Evolutionary conservation across 2,113 vertebrate species (phyloP), one percentile per base, ranked within the genome.

Genomic region (Triplophysa siluroides): DNA sequence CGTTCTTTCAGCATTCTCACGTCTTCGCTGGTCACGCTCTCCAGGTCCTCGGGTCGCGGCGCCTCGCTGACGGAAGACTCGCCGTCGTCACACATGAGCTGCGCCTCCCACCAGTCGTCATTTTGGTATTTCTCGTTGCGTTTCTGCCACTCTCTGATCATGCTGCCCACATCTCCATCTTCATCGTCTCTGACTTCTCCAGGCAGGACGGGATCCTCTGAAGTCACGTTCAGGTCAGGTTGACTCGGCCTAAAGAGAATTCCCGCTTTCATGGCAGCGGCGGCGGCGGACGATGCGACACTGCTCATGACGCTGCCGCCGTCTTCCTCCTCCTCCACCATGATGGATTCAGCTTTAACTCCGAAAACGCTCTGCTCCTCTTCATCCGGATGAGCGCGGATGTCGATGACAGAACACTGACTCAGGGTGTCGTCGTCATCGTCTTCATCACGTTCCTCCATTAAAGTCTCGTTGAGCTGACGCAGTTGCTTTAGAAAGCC

Each of bases 401-500:
- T 84, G 1, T 84, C 86, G 8, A 92, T 87, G 24, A 93, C 92
- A 1, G 95, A 96, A 77, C 93, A 93, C 85, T 95, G 95, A 26
- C 90, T 94, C 8, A 92, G 92, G 4, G 90, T 93, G 0, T 93
- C 88, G 1, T 91, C 93, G 1, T 91, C 93, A 2, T 90, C 85
- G 0, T 89, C 85, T 0, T 78, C 52, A 5, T 95, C 94, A 0
- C 96, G 89, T 76, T 99, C 96, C 80, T 97, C 96, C 92, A 97
- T 80, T 70, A 99, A 85, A 8, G 86, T 92, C 86, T 99, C 97
- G 0, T 98, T 99, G 79, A 99, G 90, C 50, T 96, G 92, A 10
- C 98, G 91, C 19, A 99, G 93, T 90, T 99, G 98, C 90, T 94
- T 96, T 63, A 99, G 88, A 89, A 99, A 99, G 77, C 95, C 95